A percentile compares a stretch with the other conserved stretches of the same genome.
Conservation (phyloP, 1,140 invertebrate species). For the Euglossa dilemma region DNA sequence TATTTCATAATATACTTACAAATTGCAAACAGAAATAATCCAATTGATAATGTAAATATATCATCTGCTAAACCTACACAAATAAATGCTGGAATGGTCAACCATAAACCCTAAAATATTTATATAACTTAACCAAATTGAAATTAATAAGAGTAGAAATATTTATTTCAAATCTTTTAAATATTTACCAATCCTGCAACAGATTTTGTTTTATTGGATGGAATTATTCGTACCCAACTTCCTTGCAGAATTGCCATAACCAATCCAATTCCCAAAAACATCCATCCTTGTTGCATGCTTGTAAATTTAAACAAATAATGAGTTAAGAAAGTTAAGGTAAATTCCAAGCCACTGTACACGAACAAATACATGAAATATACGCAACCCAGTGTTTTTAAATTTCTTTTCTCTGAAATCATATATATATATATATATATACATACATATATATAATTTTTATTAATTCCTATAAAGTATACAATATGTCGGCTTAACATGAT, state of each 20-base stretch:
- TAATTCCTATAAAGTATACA: neutral
- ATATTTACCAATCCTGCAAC: constrained; percentile 86
- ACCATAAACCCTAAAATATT: constrained; percentile 88
- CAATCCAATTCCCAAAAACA: constrained; percentile 97
- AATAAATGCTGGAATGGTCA: constrained; percentile 95
- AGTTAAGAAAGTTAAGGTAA: constrained; percentile 98
- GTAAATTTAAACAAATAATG: constrained; percentile 96
- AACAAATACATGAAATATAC: constrained; percentile 98
- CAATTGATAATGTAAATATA: constrained; percentile 87
- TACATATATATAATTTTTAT: constrained; percentile 15
- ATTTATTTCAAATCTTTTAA: constrained; percentile 29
- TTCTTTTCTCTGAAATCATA: constrained; percentile 83
- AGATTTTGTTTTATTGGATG: constrained; percentile 88
- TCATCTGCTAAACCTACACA: constrained; percentile 90
- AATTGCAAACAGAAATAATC: constrained; percentile 93
- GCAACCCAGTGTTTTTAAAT: constrained; percentile 89
- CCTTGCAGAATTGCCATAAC: constrained; percentile 98
- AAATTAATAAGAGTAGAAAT: neutral
- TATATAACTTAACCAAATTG: constrained; percentile 3
- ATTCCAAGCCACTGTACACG: constrained; percentile 98
- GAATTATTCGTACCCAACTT: constrained; percentile 91
- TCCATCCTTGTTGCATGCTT: constrained; percentile 98
- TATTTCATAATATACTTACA: constrained; percentile 86
- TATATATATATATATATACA: no score
- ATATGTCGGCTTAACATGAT: constrained; percentile 60